Evolutionary conservation across 2,113 vertebrate species (phyloP).

Genomic region (Neodontobutis hainanensis): DNA sequence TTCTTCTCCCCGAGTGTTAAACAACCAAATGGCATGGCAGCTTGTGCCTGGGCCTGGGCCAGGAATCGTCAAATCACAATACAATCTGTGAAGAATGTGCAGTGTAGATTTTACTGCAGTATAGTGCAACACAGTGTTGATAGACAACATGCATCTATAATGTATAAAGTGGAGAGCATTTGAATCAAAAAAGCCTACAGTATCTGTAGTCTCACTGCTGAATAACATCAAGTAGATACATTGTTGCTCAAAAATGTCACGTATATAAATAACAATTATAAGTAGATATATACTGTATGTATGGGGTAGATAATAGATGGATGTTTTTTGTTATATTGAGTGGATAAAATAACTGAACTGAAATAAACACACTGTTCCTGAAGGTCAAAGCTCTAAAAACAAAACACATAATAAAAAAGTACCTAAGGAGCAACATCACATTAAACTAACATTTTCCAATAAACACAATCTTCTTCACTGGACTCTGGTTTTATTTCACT

Average conservation of each 20-base stretch:
- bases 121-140: neutral
- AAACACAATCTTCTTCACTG: slow-evolving; percentile 23
- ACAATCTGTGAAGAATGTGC: slow-evolving; percentile 39
- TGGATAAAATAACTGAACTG: no score
- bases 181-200: slow-evolving; percentile 1
- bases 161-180: neutral
- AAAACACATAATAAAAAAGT: slow-evolving; percentile 6
- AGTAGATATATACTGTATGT: no score
- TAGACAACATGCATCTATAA: neutral
- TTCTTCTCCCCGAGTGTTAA: slow-evolving; percentile 97
- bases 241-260: neutral
- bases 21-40: slow-evolving; percentile 99
- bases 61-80: slow-evolving; percentile 44
- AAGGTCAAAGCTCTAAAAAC: neutral
- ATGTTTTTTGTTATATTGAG: no score
- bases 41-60: slow-evolving; percentile 75
- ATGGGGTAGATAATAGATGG: no score
- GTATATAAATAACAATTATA: no score
- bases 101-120: slow-evolving; percentile 1
- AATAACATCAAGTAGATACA: slow-evolving; percentile 3
- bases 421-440: slow-evolving; percentile 28
- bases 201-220: neutral
- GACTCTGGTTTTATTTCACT: slow-evolving; percentile 45
- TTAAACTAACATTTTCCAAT: slow-evolving; percentile 25
- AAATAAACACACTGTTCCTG: neutral